Base-by-base conservation (phyloP, 2,797 vertebrate species). In the Acrossocheilus fasciatus region DNA sequence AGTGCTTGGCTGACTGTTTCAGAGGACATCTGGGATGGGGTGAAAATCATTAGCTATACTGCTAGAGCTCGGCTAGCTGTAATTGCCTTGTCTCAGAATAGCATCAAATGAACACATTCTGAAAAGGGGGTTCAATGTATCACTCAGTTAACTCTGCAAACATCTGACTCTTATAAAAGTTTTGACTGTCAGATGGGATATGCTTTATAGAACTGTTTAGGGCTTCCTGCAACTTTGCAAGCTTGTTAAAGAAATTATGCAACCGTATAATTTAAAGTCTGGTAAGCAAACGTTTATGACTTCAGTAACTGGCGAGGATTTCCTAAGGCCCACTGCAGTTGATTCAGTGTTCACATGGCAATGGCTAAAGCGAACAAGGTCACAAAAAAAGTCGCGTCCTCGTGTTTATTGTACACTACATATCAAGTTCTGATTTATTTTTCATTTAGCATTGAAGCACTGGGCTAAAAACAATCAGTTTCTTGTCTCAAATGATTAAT, bases 161-260 rank as follows among this genome's bases (percentile, higher is more conserved):
- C 15, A 81, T 90, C 82, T 89, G 81, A 91, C 73, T 89, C 86
- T 90, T 88, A 87, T 92, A 88, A 89, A 85, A 82, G 78, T 88
- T 66, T 12, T 86, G 66, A 78, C 79, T 90, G 68, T 72, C 74
- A 69, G 90, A 69, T 57, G 87, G 88, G 80, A 91, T 90, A 86
- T 91, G 43, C 15, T 94, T 92, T 92, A 91, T 68, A 83, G 78
- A 88, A 91, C 88, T 91, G 84, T 91, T 91, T 87, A 87, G 81
- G 88, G 88, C 85, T 87, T 91, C 77, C 87, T 88, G 81, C 87
- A 41, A 90, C 69, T 34, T 39, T 82, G 62, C 81, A 69, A 81
- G 79, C 78, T 89, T 59, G 84, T 92, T 73, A 72, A 92, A 92
- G 91, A 89, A 52, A 77, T 86, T 70, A 89, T 81, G 81, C 87